Percentiles rank a stretch among this genome's conserved stretches.
Conservation (phyloP, 2,797 vertebrate genomes). For the Podarcis lilfordi region DNA sequence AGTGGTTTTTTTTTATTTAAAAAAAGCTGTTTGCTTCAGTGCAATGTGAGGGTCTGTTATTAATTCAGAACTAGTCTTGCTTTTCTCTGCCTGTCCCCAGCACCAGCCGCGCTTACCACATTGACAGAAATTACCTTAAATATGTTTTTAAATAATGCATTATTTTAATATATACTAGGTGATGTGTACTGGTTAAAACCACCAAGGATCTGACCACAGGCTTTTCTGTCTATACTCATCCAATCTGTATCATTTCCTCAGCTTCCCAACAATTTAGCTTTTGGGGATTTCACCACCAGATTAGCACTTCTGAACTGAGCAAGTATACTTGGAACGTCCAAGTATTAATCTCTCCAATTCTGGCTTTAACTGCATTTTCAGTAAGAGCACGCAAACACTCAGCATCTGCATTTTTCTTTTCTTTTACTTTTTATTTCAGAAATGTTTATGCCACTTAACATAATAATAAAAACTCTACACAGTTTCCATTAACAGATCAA, state of each 20-base stretch:
- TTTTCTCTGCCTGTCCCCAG: background rate
- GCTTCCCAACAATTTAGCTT: slow-evolving; percentile 37
- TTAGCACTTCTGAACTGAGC: slow-evolving; percentile 44
- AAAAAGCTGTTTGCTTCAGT: background rate
- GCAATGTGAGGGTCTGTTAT: slow-evolving; percentile 25
- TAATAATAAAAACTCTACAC: too few species aligned
- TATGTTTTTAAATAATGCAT: background rate
- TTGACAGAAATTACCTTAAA: background rate
- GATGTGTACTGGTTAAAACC: background rate
- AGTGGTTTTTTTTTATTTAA: background rate
- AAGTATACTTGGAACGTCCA: background rate
- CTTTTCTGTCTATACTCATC: background rate
- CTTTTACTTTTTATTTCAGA: too few species aligned
- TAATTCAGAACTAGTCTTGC: background rate
- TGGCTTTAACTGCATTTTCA: slow-evolving; percentile 29
- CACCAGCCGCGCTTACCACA: background rate
- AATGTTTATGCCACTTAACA: too few species aligned
- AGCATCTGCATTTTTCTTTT: background rate
- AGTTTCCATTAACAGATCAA: too few species aligned
- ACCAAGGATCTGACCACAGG: background rate
- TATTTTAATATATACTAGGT: background rate
- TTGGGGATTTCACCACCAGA: slow-evolving; percentile 55
- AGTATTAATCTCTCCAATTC: slow-evolving; percentile 7
- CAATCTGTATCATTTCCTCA: slow-evolving; percentile 41
- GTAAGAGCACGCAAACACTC: background rate